These are phyloP conservation scores for Bellardia pandia DNA, from an alignment of 2,888 invertebrate species.

Conservation along the genomic window DNA sequence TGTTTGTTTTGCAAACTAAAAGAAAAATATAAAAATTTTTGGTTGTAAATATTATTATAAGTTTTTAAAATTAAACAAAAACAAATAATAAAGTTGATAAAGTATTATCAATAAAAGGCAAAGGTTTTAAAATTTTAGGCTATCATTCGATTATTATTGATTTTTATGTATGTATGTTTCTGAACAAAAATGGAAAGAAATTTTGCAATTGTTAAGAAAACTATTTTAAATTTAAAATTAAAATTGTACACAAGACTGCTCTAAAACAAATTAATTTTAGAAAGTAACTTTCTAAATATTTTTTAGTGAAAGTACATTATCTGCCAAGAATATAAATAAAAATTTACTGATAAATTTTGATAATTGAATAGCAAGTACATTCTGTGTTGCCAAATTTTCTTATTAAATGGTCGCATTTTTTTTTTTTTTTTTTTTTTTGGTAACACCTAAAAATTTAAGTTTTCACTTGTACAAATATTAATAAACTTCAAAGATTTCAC, in stretches of 20 bases:
- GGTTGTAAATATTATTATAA: slow-evolving; percentile 49
- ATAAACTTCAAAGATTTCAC: no score
- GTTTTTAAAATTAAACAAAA: slow-evolving; percentile 23
- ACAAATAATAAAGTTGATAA: slow-evolving; percentile 27
- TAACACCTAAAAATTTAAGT: no score
- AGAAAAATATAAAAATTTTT: slow-evolving; percentile 51
- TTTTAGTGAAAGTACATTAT: no score
- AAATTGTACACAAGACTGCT: not conserved
- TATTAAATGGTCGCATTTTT: no score
- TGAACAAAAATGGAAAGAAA: slow-evolving; percentile 45
- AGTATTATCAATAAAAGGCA: slow-evolving; percentile 26
- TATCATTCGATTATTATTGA: slow-evolving; percentile 32
- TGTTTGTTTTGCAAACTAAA: slow-evolving; percentile 50
- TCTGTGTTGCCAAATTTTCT: no score
- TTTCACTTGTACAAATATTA: no score
- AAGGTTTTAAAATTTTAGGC: slow-evolving; percentile 8
- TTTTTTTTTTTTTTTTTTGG: no score
- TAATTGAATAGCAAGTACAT: no score
- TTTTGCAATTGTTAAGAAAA: slow-evolving; percentile 44
- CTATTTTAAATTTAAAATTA: not conserved
- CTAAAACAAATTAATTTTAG: no score
- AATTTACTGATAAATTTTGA: no score
- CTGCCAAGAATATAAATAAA: no score
- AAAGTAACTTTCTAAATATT: no score
- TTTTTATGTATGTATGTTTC: not conserved